These are phyloP conservation scores for Proteles cristata DNA, from an alignment of 2,113 vertebrate species.

Conservation along the genomic window DNA sequence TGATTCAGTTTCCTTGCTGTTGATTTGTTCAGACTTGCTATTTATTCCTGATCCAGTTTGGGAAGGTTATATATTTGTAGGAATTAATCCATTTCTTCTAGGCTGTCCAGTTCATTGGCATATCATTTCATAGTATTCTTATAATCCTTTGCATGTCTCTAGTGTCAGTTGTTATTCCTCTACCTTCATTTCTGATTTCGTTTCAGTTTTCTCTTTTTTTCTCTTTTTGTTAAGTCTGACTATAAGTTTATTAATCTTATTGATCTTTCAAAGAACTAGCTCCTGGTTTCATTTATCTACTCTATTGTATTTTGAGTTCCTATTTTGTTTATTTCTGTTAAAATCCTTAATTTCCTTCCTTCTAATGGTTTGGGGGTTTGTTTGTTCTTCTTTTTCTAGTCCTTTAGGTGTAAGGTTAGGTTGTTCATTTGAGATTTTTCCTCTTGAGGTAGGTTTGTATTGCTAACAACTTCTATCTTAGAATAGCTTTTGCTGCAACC, in stretches of 20 bases:
- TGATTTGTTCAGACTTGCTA: no score
- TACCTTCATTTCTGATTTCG: no score
- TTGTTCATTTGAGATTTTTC: background rate
- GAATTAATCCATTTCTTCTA: no score
- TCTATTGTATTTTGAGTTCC: background rate
- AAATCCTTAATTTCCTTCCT: background rate
- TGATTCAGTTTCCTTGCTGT: no score
- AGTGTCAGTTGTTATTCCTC: no score
- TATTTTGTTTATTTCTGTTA: background rate
- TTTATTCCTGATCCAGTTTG: no score
- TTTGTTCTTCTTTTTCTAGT: background rate
- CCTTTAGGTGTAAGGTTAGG: background rate
- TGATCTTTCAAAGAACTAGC: background rate
- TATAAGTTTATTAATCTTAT: background rate
- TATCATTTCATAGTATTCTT: no score
- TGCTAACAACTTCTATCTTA: background rate
- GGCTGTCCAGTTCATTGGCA: no score
- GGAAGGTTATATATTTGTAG: no score
- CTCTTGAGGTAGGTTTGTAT: background rate
- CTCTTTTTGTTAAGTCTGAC: no score
- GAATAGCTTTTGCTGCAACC: background rate
- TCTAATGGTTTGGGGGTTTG: background rate
- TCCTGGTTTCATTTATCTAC: background rate
- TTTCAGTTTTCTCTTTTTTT: no score
- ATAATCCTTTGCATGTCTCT: no score